Evolutionary conservation across 53 echinoderm and acorn worm genomes (phyloP).

Genomic region (Henricia sp.): DNA sequence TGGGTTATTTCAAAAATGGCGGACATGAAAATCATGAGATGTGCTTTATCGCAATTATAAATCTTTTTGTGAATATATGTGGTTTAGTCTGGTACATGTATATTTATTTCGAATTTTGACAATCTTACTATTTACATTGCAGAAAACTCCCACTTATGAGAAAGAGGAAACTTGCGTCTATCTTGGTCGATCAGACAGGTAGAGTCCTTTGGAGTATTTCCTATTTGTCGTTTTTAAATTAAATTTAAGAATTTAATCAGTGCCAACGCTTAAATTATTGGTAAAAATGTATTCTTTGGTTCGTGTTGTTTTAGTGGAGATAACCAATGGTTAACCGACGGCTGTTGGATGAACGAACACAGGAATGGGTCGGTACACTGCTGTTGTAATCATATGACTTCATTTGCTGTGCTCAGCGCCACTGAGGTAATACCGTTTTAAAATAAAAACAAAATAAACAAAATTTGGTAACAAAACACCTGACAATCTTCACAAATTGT

Average conservation of each 20-base stretch:
- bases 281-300: no score
- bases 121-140: background rate
- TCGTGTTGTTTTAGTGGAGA: conserved; percentile 36
- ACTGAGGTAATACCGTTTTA: conserved; percentile 7
- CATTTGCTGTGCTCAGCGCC: conserved; percentile 37
- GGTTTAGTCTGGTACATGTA: background rate
- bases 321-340: conserved; percentile 43
- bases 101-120: background rate
- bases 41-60: no score
- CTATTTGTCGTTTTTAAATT: no score
- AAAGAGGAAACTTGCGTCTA: conserved; percentile 44
- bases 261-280: no score
- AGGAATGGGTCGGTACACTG: conserved; percentile 49
- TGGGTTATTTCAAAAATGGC: background rate
- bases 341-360: conserved; percentile 54
- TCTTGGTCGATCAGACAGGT: conserved; percentile 41
- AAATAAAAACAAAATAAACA: no score
- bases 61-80: no score
- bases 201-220: background rate
- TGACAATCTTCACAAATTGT: no score
- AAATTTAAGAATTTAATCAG: background rate
- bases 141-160: conserved; percentile 14
- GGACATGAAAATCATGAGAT: no score
- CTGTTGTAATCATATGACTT: conserved; percentile 61
- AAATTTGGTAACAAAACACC: no score